These are phyloP conservation scores for Drosophila parthenogenetica DNA, from an alignment of 2,888 invertebrate genomes.

Conservation along the genomic window DNA sequence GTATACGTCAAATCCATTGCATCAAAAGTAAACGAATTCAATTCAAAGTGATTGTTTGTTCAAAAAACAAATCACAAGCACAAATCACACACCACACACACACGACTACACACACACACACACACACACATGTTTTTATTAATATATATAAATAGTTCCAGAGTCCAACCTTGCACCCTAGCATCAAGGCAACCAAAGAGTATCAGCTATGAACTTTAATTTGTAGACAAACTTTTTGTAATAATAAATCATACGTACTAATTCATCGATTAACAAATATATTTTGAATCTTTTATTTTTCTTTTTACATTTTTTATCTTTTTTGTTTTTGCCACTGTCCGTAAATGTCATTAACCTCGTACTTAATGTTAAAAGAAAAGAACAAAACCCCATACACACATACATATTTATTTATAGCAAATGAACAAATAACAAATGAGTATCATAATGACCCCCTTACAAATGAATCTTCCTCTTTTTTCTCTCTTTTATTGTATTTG, in stretches of 20 bases:
- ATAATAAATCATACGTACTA: constrained; percentile 36
- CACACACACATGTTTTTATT: constrained; percentile 19
- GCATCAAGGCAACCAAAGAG: constrained; percentile 70
- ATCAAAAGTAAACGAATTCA: constrained; percentile 19
- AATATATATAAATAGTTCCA: constrained; percentile 26
- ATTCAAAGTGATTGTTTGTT: constrained; percentile 19
- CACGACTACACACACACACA: constrained; percentile 35
- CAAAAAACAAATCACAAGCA: constrained; percentile 15
- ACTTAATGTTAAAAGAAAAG: constrained; percentile 19
- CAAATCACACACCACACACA: constrained; percentile 29
- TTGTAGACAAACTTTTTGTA: constrained; percentile 28
- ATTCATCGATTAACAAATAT: constrained; percentile 29
- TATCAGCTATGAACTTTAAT: constrained; percentile 9
- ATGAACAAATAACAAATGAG: constrained; percentile 22
- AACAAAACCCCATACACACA: constrained; percentile 17
- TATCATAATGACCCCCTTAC: constrained; percentile 54
- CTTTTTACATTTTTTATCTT: constrained; percentile 11
- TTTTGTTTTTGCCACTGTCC: constrained; percentile 19
- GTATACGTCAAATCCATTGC: constrained; percentile 50
- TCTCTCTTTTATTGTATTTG: constrained; percentile 57
- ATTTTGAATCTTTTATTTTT: constrained; percentile 6
- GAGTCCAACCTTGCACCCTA: constrained; percentile 74
- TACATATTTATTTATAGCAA: constrained; percentile 42
- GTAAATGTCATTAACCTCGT: constrained; percentile 34
- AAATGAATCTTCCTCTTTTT: constrained; percentile 68